Percentiles rank a stretch among this genome's conserved stretches.
phyloP scores from a whole-genome alignment of 1,140 invertebrate species.

The Drosophila fuyamai region DNA sequence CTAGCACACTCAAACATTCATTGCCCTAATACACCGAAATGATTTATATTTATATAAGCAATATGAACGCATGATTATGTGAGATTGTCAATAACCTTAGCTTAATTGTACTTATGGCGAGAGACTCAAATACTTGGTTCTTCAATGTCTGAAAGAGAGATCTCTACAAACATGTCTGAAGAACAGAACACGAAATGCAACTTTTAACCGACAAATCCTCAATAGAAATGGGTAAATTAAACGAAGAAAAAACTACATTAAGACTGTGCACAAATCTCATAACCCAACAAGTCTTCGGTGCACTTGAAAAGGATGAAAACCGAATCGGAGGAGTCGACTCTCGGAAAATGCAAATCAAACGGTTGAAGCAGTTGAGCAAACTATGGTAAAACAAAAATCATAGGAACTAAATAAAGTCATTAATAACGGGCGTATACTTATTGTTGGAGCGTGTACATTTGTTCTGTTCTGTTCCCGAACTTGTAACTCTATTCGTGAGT shows the following conservation, averaged over 20 bases:
- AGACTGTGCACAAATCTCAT: constrained; percentile 55
- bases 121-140: constrained; percentile 1
- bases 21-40: neutral
- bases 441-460: constrained; percentile 53
- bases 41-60: constrained; percentile 26
- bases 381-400: constrained; percentile 36
- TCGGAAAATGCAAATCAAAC: constrained; percentile 53
- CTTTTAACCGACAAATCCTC: constrained; percentile 31
- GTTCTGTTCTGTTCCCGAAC: constrained; percentile 48
- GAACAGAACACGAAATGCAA: constrained; percentile 8
- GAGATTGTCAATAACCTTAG: constrained; percentile 1
- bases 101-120: neutral
- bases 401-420: constrained; percentile 36
- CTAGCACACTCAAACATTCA: constrained; percentile 8
- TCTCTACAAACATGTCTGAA: constrained; percentile 5
- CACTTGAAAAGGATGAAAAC: constrained; percentile 37
- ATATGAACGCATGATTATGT: constrained; percentile 12
- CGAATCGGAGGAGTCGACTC: constrained; percentile 4
- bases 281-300: constrained; percentile 51
- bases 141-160: constrained; percentile 2
- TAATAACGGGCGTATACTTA: constrained; percentile 67
- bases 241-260: constrained; percentile 58
- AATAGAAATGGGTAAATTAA: constrained; percentile 2
- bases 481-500: constrained; percentile 51
- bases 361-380: constrained; percentile 68